Evolutionary conservation across 2,113 vertebrate genomes (phyloP), one percentile per base, ranked within the genome.

Genomic region (Pomatorhinus ruficollis): DNA sequence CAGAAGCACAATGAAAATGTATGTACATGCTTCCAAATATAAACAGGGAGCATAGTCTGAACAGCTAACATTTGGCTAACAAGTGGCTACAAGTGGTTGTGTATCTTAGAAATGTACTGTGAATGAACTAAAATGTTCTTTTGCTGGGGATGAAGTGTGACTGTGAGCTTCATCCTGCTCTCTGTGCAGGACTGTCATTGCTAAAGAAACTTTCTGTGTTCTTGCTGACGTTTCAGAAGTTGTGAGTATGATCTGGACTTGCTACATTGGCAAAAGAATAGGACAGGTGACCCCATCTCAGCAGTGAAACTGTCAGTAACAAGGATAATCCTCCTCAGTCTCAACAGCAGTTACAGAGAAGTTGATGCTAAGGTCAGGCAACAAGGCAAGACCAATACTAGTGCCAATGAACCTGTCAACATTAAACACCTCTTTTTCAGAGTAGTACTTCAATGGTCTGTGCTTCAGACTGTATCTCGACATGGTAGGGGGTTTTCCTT

Each of bases 171-270:
- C 57, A 69, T 47, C 25, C 84, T 74, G 57, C 57, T 69, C 27
- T 66, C 52, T 83, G 27, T 19, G 37, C 40, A 56, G 77, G 50
- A 35, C 39, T 84, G 50, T 65, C 81, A 60, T 16, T 52, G 31
- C 35, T 59, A 30, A 68, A 86, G 61, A 31, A 95, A 76, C 71
- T 84, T 84, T 72, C 60, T 52, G 0, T 87, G 59, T 77, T 96
- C 69, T 93, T 95, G 47, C 88, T 95, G 91, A 88, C 61, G 31
- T 94, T 87, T 95, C 79, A 87, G 84, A 91, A 88, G 72, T 80
- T 94, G 45, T 87, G 87, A 95, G 60, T 89, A n/a, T 72, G 75
- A 82, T 93, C 74, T 89, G 80, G 70, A 60, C 59, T 91, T 88
- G 68, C 63, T 91, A 10, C 15, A 1, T 19, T 87, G 82, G 60